A percentile compares a stretch with the other conserved stretches of the same genome.
Conservation (phyloP, 2,797 vertebrate genomes). For the Leucoraja ocellata region DNA sequence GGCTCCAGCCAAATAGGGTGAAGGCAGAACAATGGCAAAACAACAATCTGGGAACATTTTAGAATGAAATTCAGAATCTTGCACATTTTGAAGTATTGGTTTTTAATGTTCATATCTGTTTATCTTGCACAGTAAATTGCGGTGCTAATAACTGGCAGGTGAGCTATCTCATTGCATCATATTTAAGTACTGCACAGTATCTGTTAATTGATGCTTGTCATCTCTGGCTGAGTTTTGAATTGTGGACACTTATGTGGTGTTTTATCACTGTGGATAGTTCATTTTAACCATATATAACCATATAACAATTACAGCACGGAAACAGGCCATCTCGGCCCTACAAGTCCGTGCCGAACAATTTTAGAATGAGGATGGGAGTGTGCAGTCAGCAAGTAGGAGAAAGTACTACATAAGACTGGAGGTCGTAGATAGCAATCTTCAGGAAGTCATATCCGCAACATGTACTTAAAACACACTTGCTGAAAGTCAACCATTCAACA, state of each 20-base stretch:
- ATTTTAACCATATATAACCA: too few relatives aligned
- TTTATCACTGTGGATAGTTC: not conserved
- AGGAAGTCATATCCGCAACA: not conserved
- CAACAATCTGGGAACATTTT: too few relatives aligned
- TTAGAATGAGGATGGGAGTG: not conserved
- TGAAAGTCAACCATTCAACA: too few relatives aligned
- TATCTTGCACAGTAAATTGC: too few relatives aligned
- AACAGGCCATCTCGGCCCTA: too few relatives aligned
- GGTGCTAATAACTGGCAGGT: not conserved
- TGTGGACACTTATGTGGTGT: not conserved
- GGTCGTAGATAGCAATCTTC: not conserved
- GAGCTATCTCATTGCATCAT: too few relatives aligned
- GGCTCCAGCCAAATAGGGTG: too few relatives aligned
- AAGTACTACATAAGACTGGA: not conserved
- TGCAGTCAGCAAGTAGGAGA: not conserved
- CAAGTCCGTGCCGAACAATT: too few relatives aligned
- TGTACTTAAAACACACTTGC: too few relatives aligned
- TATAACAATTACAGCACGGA: too few relatives aligned
- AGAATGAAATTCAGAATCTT: not conserved
- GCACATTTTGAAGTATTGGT: not conserved
- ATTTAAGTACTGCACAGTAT: too few relatives aligned
- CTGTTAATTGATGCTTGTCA: not conserved
- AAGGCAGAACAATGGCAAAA: too few relatives aligned
- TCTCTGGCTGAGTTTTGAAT: not conserved
- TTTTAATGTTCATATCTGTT: not conserved